Conservation (phyloP, 2,888 invertebrate genomes). For the Pterostichus madidus region DNA sequence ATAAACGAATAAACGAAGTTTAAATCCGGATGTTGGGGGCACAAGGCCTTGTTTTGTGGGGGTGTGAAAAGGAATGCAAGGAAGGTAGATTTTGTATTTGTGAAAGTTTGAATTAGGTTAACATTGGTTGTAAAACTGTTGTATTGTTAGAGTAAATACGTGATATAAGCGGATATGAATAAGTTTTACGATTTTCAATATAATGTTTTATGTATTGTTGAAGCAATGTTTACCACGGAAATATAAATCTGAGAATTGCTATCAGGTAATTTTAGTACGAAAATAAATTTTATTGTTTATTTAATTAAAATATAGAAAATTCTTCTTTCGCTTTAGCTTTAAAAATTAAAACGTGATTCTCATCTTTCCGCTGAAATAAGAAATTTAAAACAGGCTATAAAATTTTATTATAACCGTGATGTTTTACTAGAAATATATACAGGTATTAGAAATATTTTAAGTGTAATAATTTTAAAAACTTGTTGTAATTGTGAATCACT, state of each 20-base stretch:
- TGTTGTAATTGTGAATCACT: constrained; percentile 3
- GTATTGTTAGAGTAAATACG: not conserved
- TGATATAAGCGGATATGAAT: too few species aligned
- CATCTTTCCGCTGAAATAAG: not conserved
- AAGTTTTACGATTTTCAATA: not conserved
- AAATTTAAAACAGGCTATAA: constrained; percentile 34
- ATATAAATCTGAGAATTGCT: not conserved
- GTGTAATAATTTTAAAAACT: constrained; percentile 18
- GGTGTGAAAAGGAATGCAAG: not conserved
- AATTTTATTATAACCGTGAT: constrained; percentile 10
- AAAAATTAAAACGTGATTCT: constrained; percentile 10
- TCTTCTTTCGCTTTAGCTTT: not conserved
- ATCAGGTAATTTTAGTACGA: not conserved
- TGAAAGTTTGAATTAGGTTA: constrained; percentile 21
- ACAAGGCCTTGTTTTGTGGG: constrained; percentile 9
- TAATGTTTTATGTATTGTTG: not conserved
- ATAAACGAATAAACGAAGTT: constrained; percentile 28
- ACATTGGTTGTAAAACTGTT: constrained; percentile 10
- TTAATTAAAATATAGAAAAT: not conserved
- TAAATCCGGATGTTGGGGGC: constrained; percentile 42
- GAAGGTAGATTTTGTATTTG: not conserved
- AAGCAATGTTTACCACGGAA: constrained; percentile 2
- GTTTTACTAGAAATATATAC: constrained; percentile 4
- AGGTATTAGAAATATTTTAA: constrained; percentile 14
- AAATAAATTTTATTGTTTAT: not conserved